Evolutionary conservation across 2,888 invertebrate species (phyloP), one percentile per base, ranked within the genome.

Genomic region (Pomacea canaliculata): DNA sequence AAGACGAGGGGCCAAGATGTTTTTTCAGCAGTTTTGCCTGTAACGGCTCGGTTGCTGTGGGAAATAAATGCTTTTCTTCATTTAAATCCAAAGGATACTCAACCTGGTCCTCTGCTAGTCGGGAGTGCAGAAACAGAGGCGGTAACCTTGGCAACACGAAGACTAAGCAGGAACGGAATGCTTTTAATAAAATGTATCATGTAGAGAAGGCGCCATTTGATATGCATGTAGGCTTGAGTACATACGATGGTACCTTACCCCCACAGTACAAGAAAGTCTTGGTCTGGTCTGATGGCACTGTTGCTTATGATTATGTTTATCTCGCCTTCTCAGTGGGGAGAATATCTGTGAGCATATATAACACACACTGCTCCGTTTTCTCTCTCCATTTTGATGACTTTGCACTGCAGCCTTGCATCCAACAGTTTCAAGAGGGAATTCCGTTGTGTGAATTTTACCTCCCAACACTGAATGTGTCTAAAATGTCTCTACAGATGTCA

Each of bases 1-100:
- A 68, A 16, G 73, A 73, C 23, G 73, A 73, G 37, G 68, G 68
- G 18, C 51, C 51, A 5, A 37, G 67, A 37, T 73, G 73, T 68
- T 59, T 68, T 13, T 73, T 73, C 68, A 68, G 68, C 68, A 68
- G 51, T 48, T 12, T 37, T 12, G 68, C 59, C 13, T 73, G 73
- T 23, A 60, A 68, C 23, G 73, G 73, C 8, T 59, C 46, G 4
- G 48, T 73, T 9, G 68, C 68, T 7, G 59, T 68, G 13, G 27
- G 49, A 46, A 68, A 68, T 67, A 73, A 73, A n/a, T 73, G 73
- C 66, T 73, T 68, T 48, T 2, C 56, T 19, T 27, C 27, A 23
- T 9, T 13, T 23, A 48, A 66, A 19, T 56, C 9, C 19, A 19
- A 23, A 1, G 9, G 13, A 2, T 13, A 13, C 7, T 0, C 37